Base-by-base conservation (phyloP, 2,113 vertebrate species). In the Phylloscopus trochiloides region DNA sequence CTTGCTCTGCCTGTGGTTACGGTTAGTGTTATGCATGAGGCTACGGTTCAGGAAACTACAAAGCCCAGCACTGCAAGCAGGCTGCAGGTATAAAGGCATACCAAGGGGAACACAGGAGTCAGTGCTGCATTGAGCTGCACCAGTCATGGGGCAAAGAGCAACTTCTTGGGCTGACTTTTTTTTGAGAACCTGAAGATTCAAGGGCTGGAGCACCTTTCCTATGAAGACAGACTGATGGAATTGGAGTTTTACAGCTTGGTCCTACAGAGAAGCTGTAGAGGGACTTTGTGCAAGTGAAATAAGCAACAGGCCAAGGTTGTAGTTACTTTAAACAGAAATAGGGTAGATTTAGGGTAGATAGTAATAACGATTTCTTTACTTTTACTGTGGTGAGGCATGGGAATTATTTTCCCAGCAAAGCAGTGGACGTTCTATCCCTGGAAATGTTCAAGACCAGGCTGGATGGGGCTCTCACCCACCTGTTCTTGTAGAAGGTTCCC, bases 401-500 rank as follows among this genome's bases (percentile, higher is more conserved):
- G 6, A 68, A 61, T 5, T 10, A 1, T 12, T 31, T 36, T 7
- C 11, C 25, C 13, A 51, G 47, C 1, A 0, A 47, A 62, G 12
- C 29, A 24, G 16, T 52, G 24, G 6, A 25, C 20, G 4, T 0
- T 11, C 8, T 16, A 40, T 31, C 5, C 12, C 24, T 62, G 29
- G 4, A 71, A 71, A 34, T 62, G 16, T 40, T 71, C 16, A 54
- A 48, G 48, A 40, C 7, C 24, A 31, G n/a, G 10, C 8, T 40
- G 57, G 24, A 47, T 48, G 16, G 6, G 40, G 10, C 7, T 47
- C 24, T 78, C 24, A 54, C 13, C 5, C 38, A 47, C 5, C 8
- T 40, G 19, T 25, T 47, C 29, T 25, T 20, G 24, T 14, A 15
- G 8, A 47, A 29, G 8, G 17, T 28, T 59, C 2, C 29, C 8